These are phyloP conservation scores for Zosterops hypoxanthus DNA, from an alignment of 2,113 vertebrate species.

Conservation along the genomic window DNA sequence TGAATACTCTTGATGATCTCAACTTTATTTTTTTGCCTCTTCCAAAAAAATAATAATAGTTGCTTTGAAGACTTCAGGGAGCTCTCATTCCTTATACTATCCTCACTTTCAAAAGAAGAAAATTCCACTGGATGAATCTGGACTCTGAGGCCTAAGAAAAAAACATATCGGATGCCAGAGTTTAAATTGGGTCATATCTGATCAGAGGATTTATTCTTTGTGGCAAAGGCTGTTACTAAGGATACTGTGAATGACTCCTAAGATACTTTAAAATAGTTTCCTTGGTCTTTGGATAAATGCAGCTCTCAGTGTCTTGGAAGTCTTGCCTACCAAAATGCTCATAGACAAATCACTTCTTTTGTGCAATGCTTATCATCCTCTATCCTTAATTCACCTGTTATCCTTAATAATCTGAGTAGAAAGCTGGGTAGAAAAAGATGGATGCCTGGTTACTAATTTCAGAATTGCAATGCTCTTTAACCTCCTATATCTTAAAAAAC, in stretches of 20 bases:
- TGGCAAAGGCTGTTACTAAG: background rate
- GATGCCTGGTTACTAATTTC: background rate
- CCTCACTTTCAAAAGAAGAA: background rate
- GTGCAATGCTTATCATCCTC: background rate
- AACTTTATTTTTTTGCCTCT: background rate
- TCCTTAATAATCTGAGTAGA: background rate
- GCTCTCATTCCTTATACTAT: background rate
- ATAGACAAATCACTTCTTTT: background rate
- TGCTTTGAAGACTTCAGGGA: background rate
- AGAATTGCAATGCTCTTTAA: background rate
- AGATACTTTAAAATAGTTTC: background rate
- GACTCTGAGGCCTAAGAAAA: background rate
- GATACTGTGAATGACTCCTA: background rate
- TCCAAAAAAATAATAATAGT: background rate
- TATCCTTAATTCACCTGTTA: background rate
- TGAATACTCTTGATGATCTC: background rate
- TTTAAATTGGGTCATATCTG: background rate
- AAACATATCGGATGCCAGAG: background rate
- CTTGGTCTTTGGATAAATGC: background rate
- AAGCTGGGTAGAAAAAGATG: background rate
- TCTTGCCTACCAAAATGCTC: background rate
- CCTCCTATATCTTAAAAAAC: background rate
- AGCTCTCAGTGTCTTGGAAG: background rate
- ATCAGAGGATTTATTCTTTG: background rate
- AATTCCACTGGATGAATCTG: background rate